These are phyloP conservation scores for Manacus vitellinus DNA, from an alignment of 2,113 vertebrate species.

Conservation along the genomic window DNA sequence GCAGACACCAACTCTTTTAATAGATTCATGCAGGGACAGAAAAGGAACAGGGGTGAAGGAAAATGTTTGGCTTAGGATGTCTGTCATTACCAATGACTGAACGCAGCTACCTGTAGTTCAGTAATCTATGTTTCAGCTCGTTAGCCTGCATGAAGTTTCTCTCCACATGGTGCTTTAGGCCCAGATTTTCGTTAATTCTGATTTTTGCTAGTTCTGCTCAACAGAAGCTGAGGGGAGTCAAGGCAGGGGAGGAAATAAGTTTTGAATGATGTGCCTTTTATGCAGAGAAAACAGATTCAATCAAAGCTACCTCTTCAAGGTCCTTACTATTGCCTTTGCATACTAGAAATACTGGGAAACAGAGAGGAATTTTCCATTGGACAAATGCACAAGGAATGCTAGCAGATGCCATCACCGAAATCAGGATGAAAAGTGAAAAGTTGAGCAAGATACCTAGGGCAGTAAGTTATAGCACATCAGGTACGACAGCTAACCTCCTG, in stretches of 20 bases:
- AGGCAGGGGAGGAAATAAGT: neutral
- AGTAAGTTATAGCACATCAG: neutral
- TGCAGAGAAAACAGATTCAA: neutral
- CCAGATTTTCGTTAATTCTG: neutral
- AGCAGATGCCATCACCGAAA: neutral
- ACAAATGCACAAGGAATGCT: neutral
- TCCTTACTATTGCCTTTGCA: neutral
- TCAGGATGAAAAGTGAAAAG: neutral
- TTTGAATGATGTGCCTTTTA: neutral
- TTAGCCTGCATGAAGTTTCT: neutral
- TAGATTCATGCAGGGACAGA: constrained; percentile 12
- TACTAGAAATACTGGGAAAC: neutral
- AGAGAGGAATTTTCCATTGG: neutral
- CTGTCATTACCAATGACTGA: neutral
- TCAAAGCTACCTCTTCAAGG: neutral
- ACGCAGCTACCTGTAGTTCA: neutral
- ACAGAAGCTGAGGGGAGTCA: neutral
- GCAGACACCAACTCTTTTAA: constrained; percentile 29
- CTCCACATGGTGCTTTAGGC: neutral
- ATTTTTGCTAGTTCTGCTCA: neutral
- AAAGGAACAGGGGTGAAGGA: neutral
- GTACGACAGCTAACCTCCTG: neutral
- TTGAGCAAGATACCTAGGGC: neutral
- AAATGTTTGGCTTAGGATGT: neutral
- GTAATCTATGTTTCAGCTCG: neutral